Percentiles rank a stretch among this genome's conserved stretches.
Evolutionary conservation across 2,113 vertebrate genomes (phyloP).

Genomic region (Ictalurus punctatus): DNA sequence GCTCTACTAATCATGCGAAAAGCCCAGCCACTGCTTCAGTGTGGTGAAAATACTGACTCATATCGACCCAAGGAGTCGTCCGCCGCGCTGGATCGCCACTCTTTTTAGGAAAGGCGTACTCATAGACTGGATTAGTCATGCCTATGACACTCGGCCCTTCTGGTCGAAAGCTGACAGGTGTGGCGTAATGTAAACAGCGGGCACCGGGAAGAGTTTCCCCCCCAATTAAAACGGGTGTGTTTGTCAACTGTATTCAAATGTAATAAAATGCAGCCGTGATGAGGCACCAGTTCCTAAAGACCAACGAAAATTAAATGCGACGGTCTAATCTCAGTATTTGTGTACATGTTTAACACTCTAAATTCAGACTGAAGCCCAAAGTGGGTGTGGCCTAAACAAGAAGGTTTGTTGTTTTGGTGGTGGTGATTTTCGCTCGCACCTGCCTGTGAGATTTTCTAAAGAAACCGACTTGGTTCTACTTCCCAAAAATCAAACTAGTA

Average conservation of each 20-base stretch:
- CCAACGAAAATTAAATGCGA: neutral
- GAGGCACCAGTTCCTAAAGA: neutral
- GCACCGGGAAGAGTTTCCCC: neutral
- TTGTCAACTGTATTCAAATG: neutral
- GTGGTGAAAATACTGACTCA: slow-evolving; percentile 17
- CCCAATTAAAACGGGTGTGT: neutral
- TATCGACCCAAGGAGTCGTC: neutral
- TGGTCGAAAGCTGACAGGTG: neutral
- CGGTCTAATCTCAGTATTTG: neutral
- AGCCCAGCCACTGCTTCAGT: neutral
- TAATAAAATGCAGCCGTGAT: neutral
- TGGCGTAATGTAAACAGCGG: neutral
- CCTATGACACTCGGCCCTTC: neutral
- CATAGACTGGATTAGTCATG: neutral
- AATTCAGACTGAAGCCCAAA: neutral
- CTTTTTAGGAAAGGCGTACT: neutral
- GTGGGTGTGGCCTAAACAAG: neutral
- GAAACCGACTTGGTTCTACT: neutral
- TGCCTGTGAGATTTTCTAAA: neutral
- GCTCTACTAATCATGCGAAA: neutral
- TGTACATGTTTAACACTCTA: neutral
- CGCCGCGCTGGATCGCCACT: neutral
- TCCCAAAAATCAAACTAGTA: neutral
- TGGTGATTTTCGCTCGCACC: neutral
- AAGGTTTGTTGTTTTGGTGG: neutral